Conservation (phyloP, 1,140 invertebrate species). For the Drosophila nikananu region DNA sequence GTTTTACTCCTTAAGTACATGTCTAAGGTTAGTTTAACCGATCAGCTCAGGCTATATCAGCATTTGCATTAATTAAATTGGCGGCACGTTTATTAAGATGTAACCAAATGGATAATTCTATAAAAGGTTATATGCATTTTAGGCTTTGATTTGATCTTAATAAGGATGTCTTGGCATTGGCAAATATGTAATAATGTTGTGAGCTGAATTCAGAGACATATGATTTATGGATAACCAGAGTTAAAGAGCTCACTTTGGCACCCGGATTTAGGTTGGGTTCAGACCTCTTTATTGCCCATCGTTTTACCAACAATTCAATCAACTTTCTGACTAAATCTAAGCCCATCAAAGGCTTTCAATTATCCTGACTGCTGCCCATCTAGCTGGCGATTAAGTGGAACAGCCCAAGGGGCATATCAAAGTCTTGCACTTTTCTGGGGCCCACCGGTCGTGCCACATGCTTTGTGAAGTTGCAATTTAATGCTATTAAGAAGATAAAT, state of each 20-base stretch:
- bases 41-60: constrained; percentile 8
- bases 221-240: not conserved
- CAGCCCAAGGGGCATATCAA: constrained; percentile 51
- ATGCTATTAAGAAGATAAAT: constrained; percentile 59
- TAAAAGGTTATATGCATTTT: constrained; percentile 16
- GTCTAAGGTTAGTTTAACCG: constrained; percentile 40
- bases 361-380: constrained; percentile 42
- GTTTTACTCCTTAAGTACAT: constrained; percentile 30
- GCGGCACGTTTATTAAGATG: constrained; percentile 37
- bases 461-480: constrained; percentile 54
- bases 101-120: constrained; percentile 22
- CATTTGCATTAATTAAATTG: constrained; percentile 65
- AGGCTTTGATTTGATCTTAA: not conserved
- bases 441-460: constrained; percentile 48
- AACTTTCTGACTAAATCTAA: constrained; percentile 37
- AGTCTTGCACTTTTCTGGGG: constrained; percentile 28
- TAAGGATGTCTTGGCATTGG: not conserved
- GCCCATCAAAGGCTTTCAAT: constrained; percentile 35
- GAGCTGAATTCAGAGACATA: not conserved
- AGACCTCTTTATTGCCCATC: not conserved
- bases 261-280: not conserved
- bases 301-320: constrained; percentile 40
- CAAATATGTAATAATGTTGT: not conserved
- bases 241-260: not conserved
- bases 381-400: constrained; percentile 41